Conservation (phyloP, 2,797 vertebrate genomes). For the Numenius phaeopus region DNA sequence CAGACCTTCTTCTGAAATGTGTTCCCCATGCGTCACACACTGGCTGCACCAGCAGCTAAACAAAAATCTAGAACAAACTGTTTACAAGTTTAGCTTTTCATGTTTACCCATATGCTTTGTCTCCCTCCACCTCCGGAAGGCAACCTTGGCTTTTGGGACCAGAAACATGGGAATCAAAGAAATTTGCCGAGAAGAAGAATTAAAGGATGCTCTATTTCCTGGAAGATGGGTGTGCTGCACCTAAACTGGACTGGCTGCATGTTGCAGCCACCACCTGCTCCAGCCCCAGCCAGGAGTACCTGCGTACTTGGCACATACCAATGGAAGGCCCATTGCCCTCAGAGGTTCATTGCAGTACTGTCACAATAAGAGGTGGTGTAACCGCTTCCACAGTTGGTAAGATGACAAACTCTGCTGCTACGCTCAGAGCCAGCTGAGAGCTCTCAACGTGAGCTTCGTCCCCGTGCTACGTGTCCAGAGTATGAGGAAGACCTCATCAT, state of each 20-base stretch:
- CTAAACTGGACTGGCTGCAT: not conserved
- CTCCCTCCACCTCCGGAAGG: not conserved
- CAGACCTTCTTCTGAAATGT: not conserved
- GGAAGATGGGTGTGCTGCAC: rapidly evolving
- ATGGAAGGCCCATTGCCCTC: not conserved
- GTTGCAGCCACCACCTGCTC: not conserved
- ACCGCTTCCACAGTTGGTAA: not conserved
- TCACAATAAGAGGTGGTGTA: not conserved
- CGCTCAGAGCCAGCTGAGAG: rapidly evolving
- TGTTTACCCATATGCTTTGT: not conserved
- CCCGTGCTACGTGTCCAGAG: not conserved
- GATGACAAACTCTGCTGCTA: not conserved
- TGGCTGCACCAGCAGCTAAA: not conserved
- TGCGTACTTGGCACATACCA: rapidly evolving
- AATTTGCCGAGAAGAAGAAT: not conserved
- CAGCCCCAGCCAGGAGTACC: not conserved
- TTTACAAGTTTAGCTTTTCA: not conserved
- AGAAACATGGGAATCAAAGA: not conserved
- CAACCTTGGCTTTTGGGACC: not conserved
- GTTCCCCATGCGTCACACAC: not conserved
- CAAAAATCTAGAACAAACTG: not conserved
- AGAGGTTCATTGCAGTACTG: not conserved
- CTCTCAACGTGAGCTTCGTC: not conserved
- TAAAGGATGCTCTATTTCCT: not conserved
- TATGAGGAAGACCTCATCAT: not conserved